These are phyloP conservation scores for Paracyclopina nana DNA, from an alignment of 1,140 invertebrate species.

Conservation along the genomic window DNA sequence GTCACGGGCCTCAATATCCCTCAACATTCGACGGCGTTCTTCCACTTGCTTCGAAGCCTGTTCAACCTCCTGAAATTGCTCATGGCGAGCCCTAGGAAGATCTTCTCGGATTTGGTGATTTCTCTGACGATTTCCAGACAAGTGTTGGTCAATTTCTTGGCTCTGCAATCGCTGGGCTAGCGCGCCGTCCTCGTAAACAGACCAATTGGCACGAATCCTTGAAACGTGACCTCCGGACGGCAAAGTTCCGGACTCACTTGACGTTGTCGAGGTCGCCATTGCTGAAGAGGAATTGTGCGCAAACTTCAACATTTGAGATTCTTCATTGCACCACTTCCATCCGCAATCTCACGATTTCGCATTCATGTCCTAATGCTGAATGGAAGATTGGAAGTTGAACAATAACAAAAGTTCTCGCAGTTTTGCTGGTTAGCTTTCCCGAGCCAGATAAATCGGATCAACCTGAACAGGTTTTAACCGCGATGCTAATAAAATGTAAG, in stretches of 20 bases:
- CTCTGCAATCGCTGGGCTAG: not conserved
- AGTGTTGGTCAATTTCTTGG: not conserved
- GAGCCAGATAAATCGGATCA: too few relatives aligned
- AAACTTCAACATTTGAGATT: too few relatives aligned
- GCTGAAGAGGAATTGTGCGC: too few relatives aligned
- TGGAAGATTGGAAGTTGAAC: too few relatives aligned
- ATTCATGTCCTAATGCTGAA: too few relatives aligned
- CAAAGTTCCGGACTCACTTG: not conserved
- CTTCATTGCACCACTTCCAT: too few relatives aligned
- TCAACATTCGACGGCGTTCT: not conserved
- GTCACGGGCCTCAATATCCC: not conserved
- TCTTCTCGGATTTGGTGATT: not conserved
- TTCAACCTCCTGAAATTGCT: not conserved
- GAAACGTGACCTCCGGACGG: not conserved
- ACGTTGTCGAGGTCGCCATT: not conserved
- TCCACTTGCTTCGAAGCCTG: not conserved
- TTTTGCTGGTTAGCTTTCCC: too few relatives aligned
- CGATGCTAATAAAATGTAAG: too few relatives aligned
- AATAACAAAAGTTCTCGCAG: too few relatives aligned
- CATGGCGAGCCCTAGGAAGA: not conserved
- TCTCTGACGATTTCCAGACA: not conserved
- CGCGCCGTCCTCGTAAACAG: not conserved
- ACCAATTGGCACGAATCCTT: not conserved
- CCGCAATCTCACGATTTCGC: too few relatives aligned
- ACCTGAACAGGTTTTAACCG: too few relatives aligned